These are phyloP conservation scores for Suncus etruscus DNA, from an alignment of 2,113 vertebrate genomes.

Conservation along the genomic window DNA sequence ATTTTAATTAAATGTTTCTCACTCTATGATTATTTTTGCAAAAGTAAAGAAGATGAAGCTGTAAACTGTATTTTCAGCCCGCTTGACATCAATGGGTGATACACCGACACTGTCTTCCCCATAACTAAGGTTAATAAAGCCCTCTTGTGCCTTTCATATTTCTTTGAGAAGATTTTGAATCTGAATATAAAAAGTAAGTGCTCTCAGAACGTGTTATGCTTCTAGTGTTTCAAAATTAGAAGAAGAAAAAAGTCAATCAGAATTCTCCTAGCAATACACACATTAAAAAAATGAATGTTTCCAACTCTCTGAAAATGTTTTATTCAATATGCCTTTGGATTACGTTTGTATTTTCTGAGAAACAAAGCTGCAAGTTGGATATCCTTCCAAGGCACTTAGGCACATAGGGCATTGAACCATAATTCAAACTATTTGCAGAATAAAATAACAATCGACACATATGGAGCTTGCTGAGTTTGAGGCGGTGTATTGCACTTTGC, in stretches of 20 bases:
- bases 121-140: neutral
- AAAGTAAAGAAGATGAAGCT: conserved; percentile 10
- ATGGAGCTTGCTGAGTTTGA: neutral
- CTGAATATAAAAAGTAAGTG: neutral
- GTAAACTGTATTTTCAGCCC: neutral
- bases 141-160: neutral
- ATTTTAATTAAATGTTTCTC: conserved; percentile 38
- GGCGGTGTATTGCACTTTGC: neutral
- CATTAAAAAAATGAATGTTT: conserved; percentile 27
- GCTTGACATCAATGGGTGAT: neutral
- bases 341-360: conserved; percentile 33
- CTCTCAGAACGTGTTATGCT: neutral
- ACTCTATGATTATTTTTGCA: neutral
- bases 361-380: neutral
- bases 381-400: conserved; percentile 1
- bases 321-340: neutral
- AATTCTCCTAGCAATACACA: conserved; percentile 30
- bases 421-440: neutral
- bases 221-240: conserved; percentile 33
- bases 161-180: neutral
- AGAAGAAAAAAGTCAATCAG: neutral
- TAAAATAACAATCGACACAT: neutral
- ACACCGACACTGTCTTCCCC: neutral
- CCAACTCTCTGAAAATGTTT: conserved; percentile 31
- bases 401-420: neutral